Evolutionary conservation across 2,888 invertebrate genomes (phyloP), one percentile per base, ranked within the genome.

Genomic region (Clanis bilineata): DNA sequence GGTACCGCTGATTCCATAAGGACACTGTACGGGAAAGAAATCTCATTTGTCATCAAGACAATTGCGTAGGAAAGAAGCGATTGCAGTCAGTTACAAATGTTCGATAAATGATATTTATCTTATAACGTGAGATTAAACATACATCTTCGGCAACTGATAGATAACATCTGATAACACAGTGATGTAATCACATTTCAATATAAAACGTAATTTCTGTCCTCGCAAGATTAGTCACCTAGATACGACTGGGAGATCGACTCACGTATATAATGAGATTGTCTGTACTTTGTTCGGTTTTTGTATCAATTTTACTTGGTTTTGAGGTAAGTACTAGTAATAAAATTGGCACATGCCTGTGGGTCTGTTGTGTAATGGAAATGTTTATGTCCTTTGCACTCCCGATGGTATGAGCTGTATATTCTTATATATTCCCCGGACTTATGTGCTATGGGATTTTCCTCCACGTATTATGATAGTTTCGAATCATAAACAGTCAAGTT

Each of bases 151-250:
- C 18, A 51, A 32, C 38, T 39, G 51, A n/a, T 25, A 51, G 47
- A 39, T 58, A 58, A 28, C 12, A 25, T 25, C 9, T 15, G 22
- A 60, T 41, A 32, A 51, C 22, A 41, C n/a, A 7, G 28, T 55
- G 55, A 45, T 38, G 58, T 45, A 61, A 61, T 39, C 45, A 25
- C 25, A 55, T 36, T 45, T 43, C 44, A 45, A 57, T 62, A 62
- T 62, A 62, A 43, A 62, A 59, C 44, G 45, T 28, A 45, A 44
- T 41, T 54, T 28, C 15, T 10, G 7, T 45, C 25, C n/a, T 4
- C 21, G 38, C 22, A 23, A 43, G 41, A 57, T 54, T 59, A 59
- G 43, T 55, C 39, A 36, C 25, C 22, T 44, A 44, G 25, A 21
- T 43, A 58, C 51, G 10, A 56, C 44, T 22, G 44, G 12, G n/a